Base-by-base conservation (phyloP, 1,140 invertebrate species). In the Drosophila kanapiae region DNA sequence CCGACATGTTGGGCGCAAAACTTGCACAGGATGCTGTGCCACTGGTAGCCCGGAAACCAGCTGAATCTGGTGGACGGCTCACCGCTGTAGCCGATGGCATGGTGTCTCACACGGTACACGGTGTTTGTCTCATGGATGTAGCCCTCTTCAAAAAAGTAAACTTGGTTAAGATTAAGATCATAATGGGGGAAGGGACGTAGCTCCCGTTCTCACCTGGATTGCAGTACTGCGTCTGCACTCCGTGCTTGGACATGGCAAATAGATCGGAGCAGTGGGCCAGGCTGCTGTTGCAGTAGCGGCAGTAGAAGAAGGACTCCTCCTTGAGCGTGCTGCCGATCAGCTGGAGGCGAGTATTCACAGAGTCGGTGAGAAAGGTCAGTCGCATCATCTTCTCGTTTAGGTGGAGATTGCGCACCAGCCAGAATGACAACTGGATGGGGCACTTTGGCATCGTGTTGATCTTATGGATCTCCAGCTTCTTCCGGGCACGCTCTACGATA, bases 21-120 rank as follows among this genome's bases (percentile, higher is more conserved):
- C 60, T 93, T 91, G 79, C 97, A 98, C 53, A 95, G 93, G 9
- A 95, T 95, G 58, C 97, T 96, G 35, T 95, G 96, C 97, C 97
- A 98, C 14, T 96, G 95, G 93, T 97, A 97, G 33, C 96, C 97
- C 33, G 97, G 97, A 93, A 98, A 98, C 97, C 97, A 98, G 72
- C 95, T 96, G 82, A 95, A 96, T 78, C 96, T 94, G 18, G 95
- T 95, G 2, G 96, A 96, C 8, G 96, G 87, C 14, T 91, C 78
- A 1, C 94, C 94, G 35, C 94, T 93, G n/a, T 95, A 91, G 7
- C 86, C 86, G 29, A 97, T 92, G 75, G 95, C 94, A 69, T 94
- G 91, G 2, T 65, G 57, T 18, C 90, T 72, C 0, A 95, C 95
- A 59, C 95, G 94, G 76, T 94, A 94, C 0, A 97, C 94, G 10